Conservation (phyloP, 2,888 invertebrate genomes). For the Augiades crinisus region DNA sequence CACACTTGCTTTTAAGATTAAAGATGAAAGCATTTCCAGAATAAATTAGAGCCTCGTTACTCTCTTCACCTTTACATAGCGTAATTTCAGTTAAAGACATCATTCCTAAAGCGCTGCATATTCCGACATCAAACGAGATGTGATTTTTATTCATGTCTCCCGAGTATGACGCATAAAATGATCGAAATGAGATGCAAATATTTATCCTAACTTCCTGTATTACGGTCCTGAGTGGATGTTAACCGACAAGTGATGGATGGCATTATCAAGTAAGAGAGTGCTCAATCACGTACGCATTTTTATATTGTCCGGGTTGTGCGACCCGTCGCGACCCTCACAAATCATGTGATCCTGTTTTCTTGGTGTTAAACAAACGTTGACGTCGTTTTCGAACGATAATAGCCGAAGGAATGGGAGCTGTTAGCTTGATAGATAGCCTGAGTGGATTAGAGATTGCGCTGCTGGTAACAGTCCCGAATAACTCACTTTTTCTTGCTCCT, state of each 20-base stretch:
- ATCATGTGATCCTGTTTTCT: constrained; percentile 38
- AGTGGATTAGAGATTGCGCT: constrained; percentile 29
- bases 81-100: constrained; percentile 17
- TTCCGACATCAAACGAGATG: constrained; percentile 22
- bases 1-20: constrained; percentile 2
- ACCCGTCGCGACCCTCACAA: constrained; percentile 35
- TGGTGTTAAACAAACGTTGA: constrained; percentile 35
- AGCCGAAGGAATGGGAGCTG: constrained; percentile 28
- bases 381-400: constrained; percentile 32
- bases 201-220: constrained; percentile 30
- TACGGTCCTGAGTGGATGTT: constrained; percentile 23
- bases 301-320: constrained; percentile 30
- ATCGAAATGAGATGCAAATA: constrained; percentile 32
- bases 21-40: constrained; percentile 16
- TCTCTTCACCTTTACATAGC: constrained; percentile 11
- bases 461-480: constrained; percentile 17
- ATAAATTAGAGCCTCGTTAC: constrained; percentile 17
- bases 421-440: constrained; percentile 30
- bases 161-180: constrained; percentile 20
- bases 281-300: constrained; percentile 30
- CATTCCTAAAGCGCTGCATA: constrained; percentile 16
- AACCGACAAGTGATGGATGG: constrained; percentile 25
- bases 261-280: constrained; percentile 7
- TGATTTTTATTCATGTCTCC: constrained; percentile 25
- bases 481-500: constrained; percentile 5